Evolutionary conservation across 2,113 vertebrate species (phyloP).

Genomic region (Nannobrachium achirus): DNA sequence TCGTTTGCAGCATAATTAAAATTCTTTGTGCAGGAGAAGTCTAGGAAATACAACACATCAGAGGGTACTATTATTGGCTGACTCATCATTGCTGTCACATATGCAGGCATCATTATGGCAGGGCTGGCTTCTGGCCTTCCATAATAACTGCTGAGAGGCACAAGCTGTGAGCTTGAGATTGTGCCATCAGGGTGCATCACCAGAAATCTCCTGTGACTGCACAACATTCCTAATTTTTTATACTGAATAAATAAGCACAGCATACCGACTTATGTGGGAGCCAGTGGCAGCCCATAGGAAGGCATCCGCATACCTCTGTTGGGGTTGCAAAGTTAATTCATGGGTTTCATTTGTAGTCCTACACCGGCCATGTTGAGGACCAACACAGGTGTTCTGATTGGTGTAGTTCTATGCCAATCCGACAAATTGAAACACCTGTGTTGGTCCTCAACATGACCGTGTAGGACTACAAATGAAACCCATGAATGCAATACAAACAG

Average conservation of each 20-base stretch:
- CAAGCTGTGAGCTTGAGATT: constrained; percentile 58
- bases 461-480: too few relatives aligned
- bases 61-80: constrained; percentile 52
- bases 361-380: too few relatives aligned
- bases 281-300: too few relatives aligned
- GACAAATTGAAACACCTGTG: too few relatives aligned
- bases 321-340: too few relatives aligned
- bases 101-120: constrained; percentile 45
- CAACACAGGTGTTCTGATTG: too few relatives aligned
- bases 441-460: too few relatives aligned
- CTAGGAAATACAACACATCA: constrained; percentile 51
- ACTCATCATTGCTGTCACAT: constrained; percentile 66
- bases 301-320: too few relatives aligned
- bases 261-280: too few relatives aligned
- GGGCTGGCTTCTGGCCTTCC: constrained; percentile 44
- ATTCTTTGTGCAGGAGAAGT: constrained; percentile 46
- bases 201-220: constrained; percentile 37
- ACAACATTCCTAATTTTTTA: constrained; percentile 42
- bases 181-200: constrained; percentile 37
- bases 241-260: neutral
- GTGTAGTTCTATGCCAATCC: too few relatives aligned
- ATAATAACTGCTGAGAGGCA: constrained; percentile 56
- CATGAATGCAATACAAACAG: too few relatives aligned
- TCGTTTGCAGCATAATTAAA: constrained; percentile 57
- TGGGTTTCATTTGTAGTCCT: too few relatives aligned